Conservation (phyloP, 2,888 invertebrate genomes). For the Drosophila anomalata region DNA sequence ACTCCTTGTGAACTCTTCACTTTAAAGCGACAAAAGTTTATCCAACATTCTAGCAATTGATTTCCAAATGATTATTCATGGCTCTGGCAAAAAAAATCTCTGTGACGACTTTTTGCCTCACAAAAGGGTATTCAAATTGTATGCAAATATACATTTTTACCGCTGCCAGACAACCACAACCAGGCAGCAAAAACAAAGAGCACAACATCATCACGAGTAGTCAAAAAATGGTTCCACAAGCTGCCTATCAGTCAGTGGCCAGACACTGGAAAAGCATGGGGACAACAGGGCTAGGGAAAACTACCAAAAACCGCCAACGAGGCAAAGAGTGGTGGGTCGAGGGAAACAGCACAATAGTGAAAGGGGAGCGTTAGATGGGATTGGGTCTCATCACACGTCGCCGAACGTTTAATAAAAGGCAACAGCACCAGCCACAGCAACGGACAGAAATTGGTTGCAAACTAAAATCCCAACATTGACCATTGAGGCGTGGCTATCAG, state of each 20-base stretch:
- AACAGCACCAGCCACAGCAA: slow-evolving; percentile 14
- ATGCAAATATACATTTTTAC: slow-evolving; percentile 31
- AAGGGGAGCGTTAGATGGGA: neutral
- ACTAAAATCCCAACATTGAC: slow-evolving; percentile 50
- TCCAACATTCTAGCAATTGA: slow-evolving; percentile 9
- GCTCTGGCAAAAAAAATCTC: slow-evolving; percentile 10
- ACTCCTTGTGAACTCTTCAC: too few relatives aligned
- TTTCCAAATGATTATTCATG: slow-evolving; percentile 18
- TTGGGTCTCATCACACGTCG: slow-evolving; percentile 37
- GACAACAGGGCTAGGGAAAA: slow-evolving; percentile 5
- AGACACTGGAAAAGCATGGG: slow-evolving; percentile 28
- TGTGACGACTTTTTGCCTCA: slow-evolving; percentile 3
- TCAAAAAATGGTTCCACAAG: slow-evolving; percentile 41
- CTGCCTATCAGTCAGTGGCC: slow-evolving; percentile 61
- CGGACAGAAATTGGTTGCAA: slow-evolving; percentile 43
- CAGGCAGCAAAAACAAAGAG: slow-evolving; percentile 23
- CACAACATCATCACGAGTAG: slow-evolving; percentile 17
- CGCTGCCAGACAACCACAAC: slow-evolving; percentile 30
- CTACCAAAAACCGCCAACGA: slow-evolving; percentile 26
- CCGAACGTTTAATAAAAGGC: slow-evolving; percentile 55
- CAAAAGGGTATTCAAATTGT: slow-evolving; percentile 42
- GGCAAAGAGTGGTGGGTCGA: neutral
- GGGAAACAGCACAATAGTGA: slow-evolving; percentile 1
- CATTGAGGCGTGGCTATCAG: slow-evolving; percentile 67
- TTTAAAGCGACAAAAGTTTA: neutral